Percentiles rank a stretch among this genome's conserved stretches.
Evolutionary conservation across 2,113 vertebrate genomes (phyloP).

Genomic region (Oxyruncus cristatus): DNA sequence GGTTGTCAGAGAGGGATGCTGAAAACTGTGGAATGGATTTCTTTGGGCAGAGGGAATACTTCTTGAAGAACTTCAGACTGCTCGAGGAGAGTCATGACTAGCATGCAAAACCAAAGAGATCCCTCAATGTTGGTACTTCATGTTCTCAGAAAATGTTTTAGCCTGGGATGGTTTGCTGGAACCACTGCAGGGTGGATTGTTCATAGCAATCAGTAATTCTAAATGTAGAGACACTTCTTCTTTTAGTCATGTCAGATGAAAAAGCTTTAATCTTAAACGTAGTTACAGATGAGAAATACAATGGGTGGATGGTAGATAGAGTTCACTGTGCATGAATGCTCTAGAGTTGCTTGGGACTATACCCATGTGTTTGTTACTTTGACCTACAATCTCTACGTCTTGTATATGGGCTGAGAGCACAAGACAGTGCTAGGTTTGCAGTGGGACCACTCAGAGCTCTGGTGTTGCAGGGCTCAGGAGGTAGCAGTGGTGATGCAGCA

Average conservation of each 20-base stretch:
- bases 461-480: not conserved
- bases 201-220: not conserved
- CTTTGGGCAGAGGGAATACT: constrained; percentile 24
- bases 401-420: not conserved
- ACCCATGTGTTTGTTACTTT: not conserved
- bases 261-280: not conserved
- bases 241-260: not conserved
- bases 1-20: constrained; percentile 49
- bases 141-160: not conserved
- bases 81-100: not conserved
- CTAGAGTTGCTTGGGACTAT: not conserved
- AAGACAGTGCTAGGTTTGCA: not conserved
- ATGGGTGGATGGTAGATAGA: not conserved
- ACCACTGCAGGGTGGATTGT: not conserved
- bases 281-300: not conserved
- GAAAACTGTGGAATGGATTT: constrained; percentile 72
- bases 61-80: constrained; percentile 10
- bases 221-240: not conserved
- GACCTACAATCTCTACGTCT: not conserved
- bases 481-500: not conserved
- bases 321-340: not conserved
- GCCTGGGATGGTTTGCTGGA: not conserved
- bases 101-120: not conserved
- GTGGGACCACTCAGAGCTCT: not conserved
- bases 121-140: not conserved